Evolutionary conservation across 2,888 invertebrate genomes (phyloP), one percentile per base, ranked within the genome.

Genomic region (Trichogramma evanescens): DNA sequence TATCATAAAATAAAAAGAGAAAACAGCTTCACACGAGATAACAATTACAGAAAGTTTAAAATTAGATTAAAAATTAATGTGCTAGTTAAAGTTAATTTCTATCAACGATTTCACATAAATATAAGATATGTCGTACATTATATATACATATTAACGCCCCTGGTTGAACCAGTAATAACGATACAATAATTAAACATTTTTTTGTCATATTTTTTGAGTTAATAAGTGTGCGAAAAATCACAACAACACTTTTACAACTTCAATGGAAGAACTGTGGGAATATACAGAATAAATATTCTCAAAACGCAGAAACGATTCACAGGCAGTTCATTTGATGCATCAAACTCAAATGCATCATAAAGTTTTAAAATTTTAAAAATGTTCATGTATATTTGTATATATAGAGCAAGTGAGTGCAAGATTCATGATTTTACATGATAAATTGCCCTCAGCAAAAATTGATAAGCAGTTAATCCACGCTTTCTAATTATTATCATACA

Each of bases 41-140:
- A 64, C 57, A 10, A 39, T 38, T 10, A 10, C 10, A 56, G 46
- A 64, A 60, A 64, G 58, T 51, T 64, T 50, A 10, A 58, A 60
- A 60, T 62, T 64, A 64, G 58, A 64, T 62, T 54, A 40, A 63
- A 59, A 58, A 62, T 58, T 54, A 55, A 42, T 4, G 45, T 45
- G 44, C 41, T 10, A 13, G 45, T 59, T 55, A 38, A 40, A 55
- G 55, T 46, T 7, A 53, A 62, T 48, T 44, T 59, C 58, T 51
- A 56, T 58, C 54, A 62, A 56, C 51, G 53, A 9, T 55, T 64
- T 10, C 48, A 41, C 51, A 40, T 54, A 38, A 56, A 62, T 59
- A 61, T 54, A 53, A 5, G 8, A 41, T 56, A 41, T 10, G 49
- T 48, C 46, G 8, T 40, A 56, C 49, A 50, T 56, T 59, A 59